A percentile compares a stretch with the other conserved stretches of the same genome.
Conservation (phyloP, 1,140 invertebrate species). For the Pentalonia nigronervosa region DNA sequence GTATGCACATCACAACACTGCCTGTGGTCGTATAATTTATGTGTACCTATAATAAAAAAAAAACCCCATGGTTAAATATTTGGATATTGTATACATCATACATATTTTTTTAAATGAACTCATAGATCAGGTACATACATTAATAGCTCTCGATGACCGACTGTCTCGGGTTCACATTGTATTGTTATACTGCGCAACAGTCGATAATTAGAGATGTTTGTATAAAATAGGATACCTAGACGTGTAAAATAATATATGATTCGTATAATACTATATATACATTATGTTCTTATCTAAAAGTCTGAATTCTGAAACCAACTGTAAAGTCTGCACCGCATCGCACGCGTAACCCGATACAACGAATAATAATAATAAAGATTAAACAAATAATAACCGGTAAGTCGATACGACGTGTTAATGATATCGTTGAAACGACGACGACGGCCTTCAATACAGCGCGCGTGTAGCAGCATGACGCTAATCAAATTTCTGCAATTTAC, state of each 20-base stretch:
- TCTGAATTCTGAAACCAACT: not conserved
- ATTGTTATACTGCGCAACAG: not conserved
- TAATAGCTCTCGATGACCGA: not conserved
- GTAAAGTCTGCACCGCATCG: not conserved
- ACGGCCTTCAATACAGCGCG: not conserved
- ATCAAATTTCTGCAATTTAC: constrained; percentile 26
- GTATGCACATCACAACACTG: too few relatives aligned
- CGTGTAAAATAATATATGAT: not conserved
- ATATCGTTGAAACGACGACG: constrained; percentile 1
- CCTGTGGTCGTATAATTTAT: too few relatives aligned
- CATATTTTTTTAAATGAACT: too few relatives aligned
- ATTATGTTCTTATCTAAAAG: not conserved
- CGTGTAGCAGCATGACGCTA: not conserved
- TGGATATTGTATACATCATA: not conserved
- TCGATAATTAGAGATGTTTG: not conserved
- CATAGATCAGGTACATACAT: too few relatives aligned
- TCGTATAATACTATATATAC: too few relatives aligned
- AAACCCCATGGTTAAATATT: not conserved
- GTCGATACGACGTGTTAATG: not conserved
- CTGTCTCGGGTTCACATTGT: too few relatives aligned
- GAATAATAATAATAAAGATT: not conserved
- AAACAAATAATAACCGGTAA: not conserved
- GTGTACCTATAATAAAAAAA: not conserved
- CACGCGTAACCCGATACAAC: not conserved
- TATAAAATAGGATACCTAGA: not conserved